Conservation (phyloP, 2,888 invertebrate genomes). For the Timema podura region DNA sequence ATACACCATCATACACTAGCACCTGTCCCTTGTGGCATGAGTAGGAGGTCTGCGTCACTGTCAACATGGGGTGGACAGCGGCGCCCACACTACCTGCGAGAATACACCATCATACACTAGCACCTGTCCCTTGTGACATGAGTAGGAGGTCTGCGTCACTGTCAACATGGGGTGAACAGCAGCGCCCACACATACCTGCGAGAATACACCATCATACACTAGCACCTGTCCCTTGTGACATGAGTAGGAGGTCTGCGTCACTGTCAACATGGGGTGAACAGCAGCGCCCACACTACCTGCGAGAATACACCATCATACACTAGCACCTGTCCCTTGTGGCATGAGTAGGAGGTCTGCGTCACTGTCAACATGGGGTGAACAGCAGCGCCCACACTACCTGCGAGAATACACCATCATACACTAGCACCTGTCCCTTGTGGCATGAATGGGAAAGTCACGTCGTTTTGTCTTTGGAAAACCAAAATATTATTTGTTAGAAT, state of each 20-base stretch:
- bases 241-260: too few relatives aligned
- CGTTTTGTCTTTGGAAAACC: neutral
- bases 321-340: too few relatives aligned
- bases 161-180: constrained; percentile 83
- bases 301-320: too few relatives aligned
- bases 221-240: too few relatives aligned
- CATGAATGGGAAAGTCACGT: constrained; percentile 53
- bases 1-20: too few relatives aligned
- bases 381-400: constrained; percentile 58
- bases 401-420: constrained; percentile 21
- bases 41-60: constrained; percentile 74
- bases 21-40: constrained; percentile 59
- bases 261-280: constrained; percentile 86
- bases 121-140: constrained; percentile 56
- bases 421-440: too few relatives aligned
- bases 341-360: constrained; percentile 69
- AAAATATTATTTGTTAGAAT: too few relatives aligned
- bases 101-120: too few relatives aligned
- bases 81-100: constrained; percentile 59
- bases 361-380: constrained; percentile 88
- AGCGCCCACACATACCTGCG: constrained; percentile 58
- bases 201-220: too few relatives aligned
- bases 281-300: constrained; percentile 55
- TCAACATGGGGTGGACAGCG: constrained; percentile 82
- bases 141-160: constrained; percentile 73